These are phyloP conservation scores for Cichlasoma orientale DNA, from an alignment of 2,797 vertebrate genomes.

Conservation along the genomic window DNA sequence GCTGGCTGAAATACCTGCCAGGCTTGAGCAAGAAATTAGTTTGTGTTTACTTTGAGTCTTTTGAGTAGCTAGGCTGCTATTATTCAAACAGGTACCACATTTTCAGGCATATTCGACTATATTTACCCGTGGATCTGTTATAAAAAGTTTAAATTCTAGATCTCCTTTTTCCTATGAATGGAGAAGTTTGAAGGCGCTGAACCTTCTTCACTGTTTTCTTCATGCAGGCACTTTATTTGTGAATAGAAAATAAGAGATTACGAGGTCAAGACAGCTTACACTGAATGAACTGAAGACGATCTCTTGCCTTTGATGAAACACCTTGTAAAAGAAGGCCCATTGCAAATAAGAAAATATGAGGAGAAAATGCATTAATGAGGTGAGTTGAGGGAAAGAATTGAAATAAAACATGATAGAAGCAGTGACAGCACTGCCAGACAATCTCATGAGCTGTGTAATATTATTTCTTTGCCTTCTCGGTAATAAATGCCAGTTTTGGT, in stretches of 20 bases:
- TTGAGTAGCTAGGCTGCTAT: neutral
- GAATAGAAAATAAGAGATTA: neutral
- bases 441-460: constrained; percentile 28
- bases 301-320: neutral
- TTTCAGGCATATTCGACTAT: neutral
- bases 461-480: constrained; percentile 38
- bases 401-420: neutral
- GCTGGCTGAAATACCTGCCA: constrained; percentile 15
- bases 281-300: neutral
- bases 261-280: neutral
- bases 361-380: constrained; percentile 22
- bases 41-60: constrained; percentile 1
- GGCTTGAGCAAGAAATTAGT: constrained; percentile 7
- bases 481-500: constrained; percentile 64
- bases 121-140: fast-evolving
- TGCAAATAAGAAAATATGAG: neutral
- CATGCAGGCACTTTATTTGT: neutral
- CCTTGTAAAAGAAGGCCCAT: neutral
- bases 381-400: neutral
- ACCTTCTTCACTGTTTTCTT: neutral
- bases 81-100: neutral
- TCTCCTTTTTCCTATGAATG: neutral
- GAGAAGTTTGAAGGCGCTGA: neutral
- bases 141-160: neutral
- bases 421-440: constrained; percentile 27